Percentiles rank a stretch among this genome's conserved stretches.
These are phyloP conservation scores for Phthorimaea operculella DNA, from an alignment of 1,140 invertebrate species.

Conservation along the genomic window DNA sequence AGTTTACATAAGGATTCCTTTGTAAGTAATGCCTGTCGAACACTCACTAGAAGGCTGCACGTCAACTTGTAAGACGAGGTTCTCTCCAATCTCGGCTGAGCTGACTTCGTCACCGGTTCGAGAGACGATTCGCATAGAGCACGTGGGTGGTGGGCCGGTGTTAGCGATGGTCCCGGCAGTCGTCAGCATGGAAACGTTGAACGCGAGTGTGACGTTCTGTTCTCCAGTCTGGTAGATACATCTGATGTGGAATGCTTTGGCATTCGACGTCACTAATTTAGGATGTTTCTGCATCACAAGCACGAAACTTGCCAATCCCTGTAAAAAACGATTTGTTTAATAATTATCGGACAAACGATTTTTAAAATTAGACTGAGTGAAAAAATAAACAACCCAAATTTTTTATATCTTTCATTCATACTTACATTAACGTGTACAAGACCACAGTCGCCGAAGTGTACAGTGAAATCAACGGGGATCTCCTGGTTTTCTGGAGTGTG, in stretches of 20 bases:
- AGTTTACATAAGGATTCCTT: background rate
- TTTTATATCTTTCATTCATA: conserved; percentile 17
- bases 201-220: conserved; percentile 91
- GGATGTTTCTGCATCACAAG: conserved; percentile 96
- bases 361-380: background rate
- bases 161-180: conserved; percentile 95
- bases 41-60: conserved; percentile 89
- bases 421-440: conserved; percentile 90
- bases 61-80: conserved; percentile 89
- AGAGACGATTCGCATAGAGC: conserved; percentile 91
- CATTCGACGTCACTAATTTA: conserved; percentile 93
- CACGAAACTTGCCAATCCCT: conserved; percentile 92
- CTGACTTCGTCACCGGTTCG: conserved; percentile 88
- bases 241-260: conserved; percentile 94
- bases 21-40: background rate
- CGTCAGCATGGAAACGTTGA: conserved; percentile 95
- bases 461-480: conserved; percentile 86
- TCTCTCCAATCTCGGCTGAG: conserved; percentile 92
- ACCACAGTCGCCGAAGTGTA: conserved; percentile 91
- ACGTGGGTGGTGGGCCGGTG: conserved; percentile 92
- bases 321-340: conserved; percentile 20
- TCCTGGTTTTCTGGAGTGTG: conserved; percentile 76
- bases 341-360: background rate
- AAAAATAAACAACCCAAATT: background rate
- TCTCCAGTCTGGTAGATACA: conserved; percentile 95